These are phyloP conservation scores for Cygnus buccinator DNA, from an alignment of 2,113 vertebrate species.

Conservation along the genomic window DNA sequence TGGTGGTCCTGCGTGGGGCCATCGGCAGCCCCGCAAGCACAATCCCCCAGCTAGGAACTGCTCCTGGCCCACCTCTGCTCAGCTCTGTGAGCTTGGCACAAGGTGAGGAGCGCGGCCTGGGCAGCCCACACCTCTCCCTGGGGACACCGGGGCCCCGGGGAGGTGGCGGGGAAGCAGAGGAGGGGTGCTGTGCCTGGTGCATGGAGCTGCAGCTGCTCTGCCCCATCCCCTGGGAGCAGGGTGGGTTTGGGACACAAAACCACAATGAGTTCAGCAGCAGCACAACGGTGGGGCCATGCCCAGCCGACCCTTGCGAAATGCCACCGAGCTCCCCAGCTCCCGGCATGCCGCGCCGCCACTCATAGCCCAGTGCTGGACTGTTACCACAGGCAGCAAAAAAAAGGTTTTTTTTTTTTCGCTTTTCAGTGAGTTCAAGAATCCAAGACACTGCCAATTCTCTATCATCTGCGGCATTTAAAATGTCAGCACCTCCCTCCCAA, in stretches of 20 bases:
- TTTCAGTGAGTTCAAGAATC: background rate
- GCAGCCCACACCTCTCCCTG: background rate
- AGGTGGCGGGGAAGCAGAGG: fast-evolving
- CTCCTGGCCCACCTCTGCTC: background rate
- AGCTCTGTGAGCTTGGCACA: background rate
- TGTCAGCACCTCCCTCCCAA: conserved; percentile 20
- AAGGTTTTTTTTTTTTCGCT: background rate
- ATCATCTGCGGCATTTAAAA: background rate
- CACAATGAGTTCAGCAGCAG: conserved; percentile 27
- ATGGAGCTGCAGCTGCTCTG: background rate
- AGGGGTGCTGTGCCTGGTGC: background rate
- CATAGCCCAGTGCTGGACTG: background rate
- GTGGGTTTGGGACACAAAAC: background rate
- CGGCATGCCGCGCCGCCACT: fast-evolving
- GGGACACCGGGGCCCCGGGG: fast-evolving
- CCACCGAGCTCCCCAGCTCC: background rate
- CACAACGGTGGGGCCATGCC: background rate
- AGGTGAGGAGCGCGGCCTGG: background rate
- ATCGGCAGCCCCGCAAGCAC: background rate
- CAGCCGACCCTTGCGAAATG: background rate
- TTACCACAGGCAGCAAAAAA: background rate
- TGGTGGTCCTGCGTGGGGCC: fast-evolving
- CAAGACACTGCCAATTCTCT: background rate
- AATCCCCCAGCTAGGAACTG: background rate
- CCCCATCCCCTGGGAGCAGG: background rate